phyloP scores from a whole-genome alignment of 2,888 invertebrate genomes.

The Conops quadrifasciatus region DNA sequence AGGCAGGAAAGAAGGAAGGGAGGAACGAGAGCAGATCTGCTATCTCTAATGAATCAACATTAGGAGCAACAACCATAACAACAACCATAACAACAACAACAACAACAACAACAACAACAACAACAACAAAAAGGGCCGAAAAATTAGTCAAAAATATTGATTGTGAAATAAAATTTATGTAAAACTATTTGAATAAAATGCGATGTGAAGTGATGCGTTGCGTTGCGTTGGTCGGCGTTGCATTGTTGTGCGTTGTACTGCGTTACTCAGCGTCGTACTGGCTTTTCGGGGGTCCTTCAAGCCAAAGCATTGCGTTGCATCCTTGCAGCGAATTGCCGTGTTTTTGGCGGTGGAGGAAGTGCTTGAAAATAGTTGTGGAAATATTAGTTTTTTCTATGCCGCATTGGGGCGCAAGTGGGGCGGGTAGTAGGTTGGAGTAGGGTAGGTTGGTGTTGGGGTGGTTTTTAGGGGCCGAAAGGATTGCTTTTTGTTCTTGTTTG shows the following conservation, averaged over 20 bases:
- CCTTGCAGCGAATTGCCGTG: no score
- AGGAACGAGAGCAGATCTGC: no score
- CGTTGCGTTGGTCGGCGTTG: slow-evolving; percentile 33
- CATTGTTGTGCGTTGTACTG: background rate
- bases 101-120: slow-evolving; percentile 49
- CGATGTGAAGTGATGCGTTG: slow-evolving; percentile 45
- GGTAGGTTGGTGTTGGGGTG: no score
- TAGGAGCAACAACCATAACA: background rate
- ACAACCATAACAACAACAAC: slow-evolving; percentile 47
- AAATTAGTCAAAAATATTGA: slow-evolving; percentile 57
- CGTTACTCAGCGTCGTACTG: background rate
- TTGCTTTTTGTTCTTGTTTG: no score
- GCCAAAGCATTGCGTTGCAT: no score
- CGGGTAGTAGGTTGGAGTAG: no score
- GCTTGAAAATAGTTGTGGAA: slow-evolving; percentile 8
- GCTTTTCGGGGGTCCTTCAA: no score
- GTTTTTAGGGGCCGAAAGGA: no score
- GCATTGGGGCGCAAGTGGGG: slow-evolving; percentile 21
- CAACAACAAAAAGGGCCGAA: slow-evolving; percentile 58
- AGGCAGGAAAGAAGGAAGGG: no score
- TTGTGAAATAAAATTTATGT: slow-evolving; percentile 56
- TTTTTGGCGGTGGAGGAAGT: background rate
- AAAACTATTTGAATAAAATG: slow-evolving; percentile 57
- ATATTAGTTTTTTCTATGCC: slow-evolving; percentile 24
- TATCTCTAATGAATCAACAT: background rate